Conservation (phyloP, 2,797 vertebrate genomes). For the Florisuga fusca region DNA sequence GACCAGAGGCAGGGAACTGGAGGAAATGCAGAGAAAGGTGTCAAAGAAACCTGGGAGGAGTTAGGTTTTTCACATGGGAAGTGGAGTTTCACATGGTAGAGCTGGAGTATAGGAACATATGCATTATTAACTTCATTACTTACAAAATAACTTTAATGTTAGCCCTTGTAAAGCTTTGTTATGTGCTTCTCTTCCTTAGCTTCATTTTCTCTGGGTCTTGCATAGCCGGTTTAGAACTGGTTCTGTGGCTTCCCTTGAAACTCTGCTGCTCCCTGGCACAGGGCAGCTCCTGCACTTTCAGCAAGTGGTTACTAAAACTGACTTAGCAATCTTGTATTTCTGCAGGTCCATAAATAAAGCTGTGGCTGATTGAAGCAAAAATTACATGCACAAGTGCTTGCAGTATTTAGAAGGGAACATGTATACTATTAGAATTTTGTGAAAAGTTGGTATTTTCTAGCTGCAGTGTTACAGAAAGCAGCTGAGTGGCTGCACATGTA, state of each 20-base stretch:
- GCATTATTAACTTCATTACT: background rate
- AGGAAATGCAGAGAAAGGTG: background rate
- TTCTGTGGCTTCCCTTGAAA: constrained; percentile 66
- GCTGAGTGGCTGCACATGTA: background rate
- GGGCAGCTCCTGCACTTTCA: background rate
- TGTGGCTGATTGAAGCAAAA: background rate
- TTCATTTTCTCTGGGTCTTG: constrained; percentile 15
- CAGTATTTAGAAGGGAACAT: background rate
- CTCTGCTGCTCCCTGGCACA: background rate
- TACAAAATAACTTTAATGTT: background rate
- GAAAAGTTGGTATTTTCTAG: background rate
- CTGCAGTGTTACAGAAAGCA: background rate
- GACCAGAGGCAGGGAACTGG: background rate
- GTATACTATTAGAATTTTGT: background rate
- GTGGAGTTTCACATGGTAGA: no score
- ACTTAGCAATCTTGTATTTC: background rate
- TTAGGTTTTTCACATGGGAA: background rate
- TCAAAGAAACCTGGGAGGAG: background rate
- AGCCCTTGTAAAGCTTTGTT: background rate
- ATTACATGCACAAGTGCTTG: background rate
- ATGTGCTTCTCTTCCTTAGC: background rate
- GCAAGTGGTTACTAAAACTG: background rate
- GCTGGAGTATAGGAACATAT: background rate
- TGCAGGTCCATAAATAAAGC: background rate
- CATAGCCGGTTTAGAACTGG: constrained; percentile 64